Base-by-base conservation (phyloP, 30 jellyfish, hydroid and myxozoan species). In the Aurelia aurita complex sp. Pacific region DNA sequence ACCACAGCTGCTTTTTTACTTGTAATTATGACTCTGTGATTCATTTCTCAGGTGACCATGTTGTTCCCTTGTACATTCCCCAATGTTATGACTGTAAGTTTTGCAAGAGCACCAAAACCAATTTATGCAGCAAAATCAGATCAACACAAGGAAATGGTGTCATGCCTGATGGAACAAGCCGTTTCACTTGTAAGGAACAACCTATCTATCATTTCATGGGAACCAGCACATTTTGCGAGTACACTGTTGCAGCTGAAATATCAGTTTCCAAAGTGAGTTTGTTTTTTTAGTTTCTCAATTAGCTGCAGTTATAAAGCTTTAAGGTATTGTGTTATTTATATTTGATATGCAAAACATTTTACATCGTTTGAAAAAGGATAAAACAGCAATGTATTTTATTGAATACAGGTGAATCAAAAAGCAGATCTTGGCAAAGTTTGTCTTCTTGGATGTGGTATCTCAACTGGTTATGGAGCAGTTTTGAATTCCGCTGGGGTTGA, bases 391-490 rank as follows among this genome's bases (percentile, higher is more conserved):
- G 8, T 46, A 46, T 46, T 0, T 5, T 46, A 46, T 46, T 46
- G 57, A 46, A 46, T 16, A 46, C 33, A 94, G 99, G 94, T 94
- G 33, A 73, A 77, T 57, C 98, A 94, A 14, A 77, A 71, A 52
- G 99, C 99, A 15, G 98, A 96, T 54, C 81, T 94, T 83, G 83
- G 89, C 63, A 90, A 88, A 67, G 97, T 94, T 1, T 91, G 99
- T 64, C 88, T 94, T 54, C 97, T 94, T 77, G 99, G 99, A 18
- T 94, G 99, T 76, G 99, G 99, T 13, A 89, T 94, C 34, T 85
- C 99, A 33, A 94, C 99, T 8, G 99, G 99, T 0, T 94, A 94
- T 80, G 99, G 99, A 10, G 99, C 99, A 15, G 97, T 97, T 10
- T 62, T 94, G 68, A 94, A 89, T 43, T 89, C 97, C 64, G 99